These are phyloP conservation scores for Boulengerochromis microlepis DNA, from an alignment of 2,113 vertebrate species.

Conservation along the genomic window DNA sequence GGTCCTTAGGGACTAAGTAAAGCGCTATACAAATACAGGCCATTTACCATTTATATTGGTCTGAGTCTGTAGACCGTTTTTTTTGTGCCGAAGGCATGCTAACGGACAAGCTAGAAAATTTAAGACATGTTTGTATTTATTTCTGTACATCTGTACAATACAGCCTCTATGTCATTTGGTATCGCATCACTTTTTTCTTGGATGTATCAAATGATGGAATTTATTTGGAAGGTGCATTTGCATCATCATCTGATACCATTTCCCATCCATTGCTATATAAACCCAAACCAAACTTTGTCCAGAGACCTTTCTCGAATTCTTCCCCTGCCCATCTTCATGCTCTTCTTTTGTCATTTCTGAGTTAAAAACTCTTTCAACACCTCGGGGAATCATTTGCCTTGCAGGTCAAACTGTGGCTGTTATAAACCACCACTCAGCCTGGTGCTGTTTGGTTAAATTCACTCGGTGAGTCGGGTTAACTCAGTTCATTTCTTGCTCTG, in stretches of 20 bases:
- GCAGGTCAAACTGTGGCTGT: not conserved
- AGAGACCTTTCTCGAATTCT: rapidly evolving
- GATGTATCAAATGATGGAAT: not conserved
- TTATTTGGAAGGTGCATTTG: not conserved
- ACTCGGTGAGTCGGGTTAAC: not conserved
- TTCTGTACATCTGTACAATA: not conserved
- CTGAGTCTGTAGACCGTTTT: rapidly evolving
- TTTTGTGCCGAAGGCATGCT: not conserved
- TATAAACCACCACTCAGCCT: not conserved
- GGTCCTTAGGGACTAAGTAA: not conserved
- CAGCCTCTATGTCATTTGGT: not conserved
- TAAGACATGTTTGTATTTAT: not conserved
- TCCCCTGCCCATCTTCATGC: rapidly evolving
- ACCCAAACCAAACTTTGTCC: not conserved
- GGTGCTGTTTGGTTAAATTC: slow-evolving; percentile 38
- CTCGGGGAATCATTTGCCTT: not conserved
- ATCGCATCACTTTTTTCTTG: not conserved
- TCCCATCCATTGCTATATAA: not conserved
- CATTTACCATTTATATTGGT: not conserved
- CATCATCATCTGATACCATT: not conserved
- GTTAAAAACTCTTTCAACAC: not conserved
- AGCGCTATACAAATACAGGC: not conserved
- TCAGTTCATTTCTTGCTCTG: slow-evolving; percentile 23
- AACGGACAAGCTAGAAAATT: not conserved
- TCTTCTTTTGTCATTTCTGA: not conserved